A percentile compares a stretch with the other conserved stretches of the same genome.
Conservation (phyloP, 37 sponge, comb jelly and placozoan species). For the Ianthella basta region DNA sequence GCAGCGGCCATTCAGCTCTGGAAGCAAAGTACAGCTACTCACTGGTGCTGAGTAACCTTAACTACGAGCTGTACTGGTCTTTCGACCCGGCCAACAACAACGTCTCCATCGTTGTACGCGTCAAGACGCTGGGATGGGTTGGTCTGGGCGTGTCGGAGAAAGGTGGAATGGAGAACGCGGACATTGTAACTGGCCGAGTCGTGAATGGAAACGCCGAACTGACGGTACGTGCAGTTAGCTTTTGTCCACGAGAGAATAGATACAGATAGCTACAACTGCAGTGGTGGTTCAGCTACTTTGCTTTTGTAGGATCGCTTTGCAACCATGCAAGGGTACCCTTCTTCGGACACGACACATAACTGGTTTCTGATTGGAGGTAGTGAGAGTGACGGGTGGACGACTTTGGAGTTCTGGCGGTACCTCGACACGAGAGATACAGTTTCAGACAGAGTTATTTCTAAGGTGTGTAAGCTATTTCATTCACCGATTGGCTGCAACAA, state of each 20-base stretch:
- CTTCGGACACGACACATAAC: no score
- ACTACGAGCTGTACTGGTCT: slow-evolving; percentile 24
- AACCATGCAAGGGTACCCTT: no score
- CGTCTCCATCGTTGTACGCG: not conserved
- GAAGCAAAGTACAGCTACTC: no score
- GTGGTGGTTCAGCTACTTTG: no score
- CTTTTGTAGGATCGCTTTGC: no score
- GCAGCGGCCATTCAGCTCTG: no score
- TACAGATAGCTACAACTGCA: no score
- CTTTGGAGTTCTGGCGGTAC: slow-evolving; percentile 19
- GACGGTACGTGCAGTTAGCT: no score
- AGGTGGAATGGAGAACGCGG: slow-evolving; percentile 7
- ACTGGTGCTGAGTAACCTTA: no score
- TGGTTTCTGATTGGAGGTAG: not conserved
- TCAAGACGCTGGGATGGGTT: slow-evolving; percentile 11
- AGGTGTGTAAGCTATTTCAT: no score
- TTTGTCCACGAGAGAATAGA: no score
- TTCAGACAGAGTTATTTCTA: not conserved
- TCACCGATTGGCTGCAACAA: no score
- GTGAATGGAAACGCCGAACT: not conserved
- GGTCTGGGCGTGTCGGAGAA: slow-evolving; percentile 1
- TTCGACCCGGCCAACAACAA: not conserved
- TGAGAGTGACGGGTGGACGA: slow-evolving; percentile 15
- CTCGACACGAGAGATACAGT: slow-evolving; percentile 11
- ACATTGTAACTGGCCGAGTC: not conserved